Conservation (phyloP, 2,888 invertebrate genomes). For the Lithophane socia region DNA sequence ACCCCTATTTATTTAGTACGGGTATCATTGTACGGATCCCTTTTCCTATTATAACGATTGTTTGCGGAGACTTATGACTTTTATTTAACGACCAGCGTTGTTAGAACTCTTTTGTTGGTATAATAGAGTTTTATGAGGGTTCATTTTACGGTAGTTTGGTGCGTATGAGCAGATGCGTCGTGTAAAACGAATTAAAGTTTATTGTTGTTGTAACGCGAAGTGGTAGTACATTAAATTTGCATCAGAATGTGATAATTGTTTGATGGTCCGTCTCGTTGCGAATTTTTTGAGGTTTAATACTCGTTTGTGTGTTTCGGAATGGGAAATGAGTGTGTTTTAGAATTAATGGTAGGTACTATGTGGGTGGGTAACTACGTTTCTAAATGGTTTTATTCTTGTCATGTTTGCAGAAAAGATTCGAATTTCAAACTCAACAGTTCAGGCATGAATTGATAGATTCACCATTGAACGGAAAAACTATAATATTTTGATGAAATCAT, state of each 20-base stretch:
- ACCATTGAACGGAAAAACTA: not conserved
- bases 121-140: slow-evolving; percentile 65
- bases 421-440: not conserved
- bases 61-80: slow-evolving; percentile 85
- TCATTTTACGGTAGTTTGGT: slow-evolving; percentile 73
- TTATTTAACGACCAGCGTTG: slow-evolving; percentile 78
- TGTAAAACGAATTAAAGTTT: slow-evolving; percentile 77
- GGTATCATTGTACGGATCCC: slow-evolving; percentile 74
- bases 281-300: slow-evolving; percentile 45
- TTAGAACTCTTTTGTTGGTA: slow-evolving; percentile 69
- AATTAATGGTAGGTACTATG: slow-evolving; percentile 23
- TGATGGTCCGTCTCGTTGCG: slow-evolving; percentile 71
- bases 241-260: slow-evolving; percentile 86
- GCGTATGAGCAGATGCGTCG: slow-evolving; percentile 70
- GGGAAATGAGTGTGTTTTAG: slow-evolving; percentile 38
- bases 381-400: not conserved
- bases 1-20: slow-evolving; percentile 88
- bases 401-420: not conserved
- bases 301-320: slow-evolving; percentile 34
- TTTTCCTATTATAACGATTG: slow-evolving; percentile 85
- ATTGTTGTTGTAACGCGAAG: slow-evolving; percentile 76
- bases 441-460: not conserved
- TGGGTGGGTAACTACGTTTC: not conserved
- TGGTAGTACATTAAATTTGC: slow-evolving; percentile 84
- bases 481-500: not conserved